phyloP scores from a whole-genome alignment of 2,113 vertebrate species.

The Trichomycterus rosablanca region DNA sequence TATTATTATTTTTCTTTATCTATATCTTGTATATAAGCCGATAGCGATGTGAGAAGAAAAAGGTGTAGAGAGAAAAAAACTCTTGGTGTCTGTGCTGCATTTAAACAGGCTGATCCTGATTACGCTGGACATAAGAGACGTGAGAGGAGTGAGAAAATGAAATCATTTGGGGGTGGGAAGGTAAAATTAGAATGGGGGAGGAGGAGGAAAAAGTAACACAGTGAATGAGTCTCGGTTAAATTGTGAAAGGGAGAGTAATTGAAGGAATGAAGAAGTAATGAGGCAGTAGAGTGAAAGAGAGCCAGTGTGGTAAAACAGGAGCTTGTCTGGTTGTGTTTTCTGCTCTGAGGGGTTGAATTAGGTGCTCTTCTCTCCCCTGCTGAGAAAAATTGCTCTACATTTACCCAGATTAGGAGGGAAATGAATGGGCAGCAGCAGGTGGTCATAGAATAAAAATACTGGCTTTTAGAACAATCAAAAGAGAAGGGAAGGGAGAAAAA shows the following conservation, averaged over 20 bases:
- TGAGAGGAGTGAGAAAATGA: neutral
- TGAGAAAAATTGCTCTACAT: conserved; percentile 65
- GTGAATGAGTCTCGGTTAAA: neutral
- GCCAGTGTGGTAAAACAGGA: neutral
- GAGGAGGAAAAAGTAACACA: neutral
- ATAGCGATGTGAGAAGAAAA: conserved; percentile 34
- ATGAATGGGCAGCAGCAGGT: conserved; percentile 52
- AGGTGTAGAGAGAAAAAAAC: neutral
- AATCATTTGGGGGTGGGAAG: neutral
- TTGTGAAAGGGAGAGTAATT: neutral
- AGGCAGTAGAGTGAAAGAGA: too few relatives aligned
- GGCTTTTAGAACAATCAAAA: conserved; percentile 35
- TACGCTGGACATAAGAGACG: neutral
- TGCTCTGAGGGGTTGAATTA: conserved; percentile 66
- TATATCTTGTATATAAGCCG: too few relatives aligned
- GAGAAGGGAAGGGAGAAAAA: neutral
- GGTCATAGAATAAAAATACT: conserved; percentile 8
- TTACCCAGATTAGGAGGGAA: conserved; percentile 65
- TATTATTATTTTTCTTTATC: too few relatives aligned
- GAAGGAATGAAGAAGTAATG: conserved; percentile 10
- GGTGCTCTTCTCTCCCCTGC: conserved; percentile 46
- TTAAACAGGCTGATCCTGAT: conserved; percentile 29
- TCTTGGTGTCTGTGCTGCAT: neutral
- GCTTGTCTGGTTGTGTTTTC: conserved; percentile 20
- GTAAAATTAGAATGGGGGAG: neutral